Base-by-base conservation (phyloP, 2,888 invertebrate species). In the Platypus cylindrus region DNA sequence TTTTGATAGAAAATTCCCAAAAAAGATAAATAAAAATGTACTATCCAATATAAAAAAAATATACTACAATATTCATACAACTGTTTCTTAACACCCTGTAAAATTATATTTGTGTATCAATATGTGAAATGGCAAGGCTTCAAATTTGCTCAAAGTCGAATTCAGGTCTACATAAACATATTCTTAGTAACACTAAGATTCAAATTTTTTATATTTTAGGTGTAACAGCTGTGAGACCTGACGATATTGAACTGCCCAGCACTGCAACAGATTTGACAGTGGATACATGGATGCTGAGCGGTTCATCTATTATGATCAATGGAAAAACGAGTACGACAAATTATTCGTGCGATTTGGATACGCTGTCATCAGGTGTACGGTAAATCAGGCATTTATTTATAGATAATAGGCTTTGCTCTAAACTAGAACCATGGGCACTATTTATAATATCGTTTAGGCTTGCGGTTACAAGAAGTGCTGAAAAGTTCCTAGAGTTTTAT, bases 271-370 rank as follows among this genome's bases (percentile, higher is more conserved):
- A 93, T 56, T 75, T 93, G 33, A 82, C 79, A 56, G 80, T 83
- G 55, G 90, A 90, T 52, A 91, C 90, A 0, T 90, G 89, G 71
- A 89, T 93, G 70, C 64, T 93, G 7, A 90, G 90, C 51, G 91
- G 93, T 1, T 81, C 86, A 1, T 82, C 87, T 33, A 78, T 93
- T 47, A 90, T 91, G 80, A 81, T 86, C 55, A 87, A 91, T 57
- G 87, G 91, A 3, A 73, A 77, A 23, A 85, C 85, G 11, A 71
- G 90, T 30, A 75, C 81, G 29, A 84, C 83, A 54, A 83, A 85
- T 45, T 91, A 93, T 52, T 69, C 76, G 0, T 75, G 87, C 32
- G 89, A 94, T 62, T 64, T 94, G 45, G 91, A 93, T 54, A 74
- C 77, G 1, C 65, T 93, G 8, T 70, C 71, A 0, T 75, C 81